phyloP scores from a whole-genome alignment of 2,888 invertebrate genomes.

The Oeneis ivallda region DNA sequence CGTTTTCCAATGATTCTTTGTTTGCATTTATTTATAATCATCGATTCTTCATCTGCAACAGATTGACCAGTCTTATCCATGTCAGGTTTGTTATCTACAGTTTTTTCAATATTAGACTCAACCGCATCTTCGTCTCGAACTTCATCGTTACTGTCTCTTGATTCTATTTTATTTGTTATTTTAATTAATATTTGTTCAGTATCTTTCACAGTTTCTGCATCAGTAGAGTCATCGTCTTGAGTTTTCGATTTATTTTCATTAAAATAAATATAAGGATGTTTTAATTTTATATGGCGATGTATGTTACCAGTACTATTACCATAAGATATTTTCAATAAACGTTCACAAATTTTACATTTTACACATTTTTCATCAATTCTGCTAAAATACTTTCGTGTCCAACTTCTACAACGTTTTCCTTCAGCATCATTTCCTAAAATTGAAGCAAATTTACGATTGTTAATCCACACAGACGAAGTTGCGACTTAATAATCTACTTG shows the following conservation, averaged over 20 bases:
- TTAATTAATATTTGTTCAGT: not conserved
- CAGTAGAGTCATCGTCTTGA: not conserved
- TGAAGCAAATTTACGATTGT: not conserved
- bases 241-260: not conserved
- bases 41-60: not conserved
- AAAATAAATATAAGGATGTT: conserved; percentile 16
- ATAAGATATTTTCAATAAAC: not conserved
- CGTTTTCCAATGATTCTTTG: not conserved
- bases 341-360: conserved; percentile 13
- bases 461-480: too few relatives aligned
- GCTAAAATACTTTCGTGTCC: conserved; percentile 12
- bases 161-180: not conserved
- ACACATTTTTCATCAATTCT: not conserved
- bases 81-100: not conserved
- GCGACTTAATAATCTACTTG: too few relatives aligned
- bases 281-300: conserved; percentile 16
- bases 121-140: not conserved
- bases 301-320: conserved; percentile 4
- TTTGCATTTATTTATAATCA: not conserved
- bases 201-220: not conserved
- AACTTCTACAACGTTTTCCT: not conserved
- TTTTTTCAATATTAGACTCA: not conserved
- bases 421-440: not conserved
- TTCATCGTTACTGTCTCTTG: not conserved
- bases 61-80: not conserved